A percentile compares a stretch with the other conserved stretches of the same genome.
Evolutionary conservation across 2,797 vertebrate species (phyloP).

Genomic region (Scolopax bukidnonensis): DNA sequence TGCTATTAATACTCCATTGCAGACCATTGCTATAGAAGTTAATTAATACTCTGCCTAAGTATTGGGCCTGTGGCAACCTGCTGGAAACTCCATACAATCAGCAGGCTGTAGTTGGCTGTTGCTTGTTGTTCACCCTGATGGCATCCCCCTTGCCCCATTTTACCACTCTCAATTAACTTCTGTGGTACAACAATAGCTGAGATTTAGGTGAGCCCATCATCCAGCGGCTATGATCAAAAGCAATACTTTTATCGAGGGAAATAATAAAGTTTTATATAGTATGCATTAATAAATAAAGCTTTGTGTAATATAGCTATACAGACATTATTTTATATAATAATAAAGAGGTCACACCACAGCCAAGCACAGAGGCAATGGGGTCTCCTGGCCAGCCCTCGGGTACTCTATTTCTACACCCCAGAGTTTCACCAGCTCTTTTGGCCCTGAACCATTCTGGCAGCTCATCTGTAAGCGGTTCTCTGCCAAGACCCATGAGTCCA

Average conservation of each 20-base stretch:
- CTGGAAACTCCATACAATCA: conserved; percentile 4
- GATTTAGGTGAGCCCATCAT: background rate
- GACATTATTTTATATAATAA: background rate
- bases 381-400: background rate
- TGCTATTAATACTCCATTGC: background rate
- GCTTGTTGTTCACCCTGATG: background rate
- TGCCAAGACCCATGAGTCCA: background rate
- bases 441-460: background rate
- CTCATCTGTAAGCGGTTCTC: background rate
- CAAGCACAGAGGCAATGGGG: background rate
- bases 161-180: background rate
- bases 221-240: background rate
- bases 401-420: background rate
- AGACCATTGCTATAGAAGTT: conserved; percentile 28
- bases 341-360: background rate
- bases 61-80: conserved; percentile 18
- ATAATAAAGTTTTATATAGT: background rate
- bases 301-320: background rate
- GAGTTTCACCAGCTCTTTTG: background rate
- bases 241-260: background rate
- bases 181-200: background rate
- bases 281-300: background rate
- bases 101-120: background rate
- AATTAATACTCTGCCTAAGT: conserved; percentile 46
- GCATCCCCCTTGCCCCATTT: background rate